Evolutionary conservation across 2,888 invertebrate genomes (phyloP), one percentile per base, ranked within the genome.

Genomic region (Sialis lutaria): DNA sequence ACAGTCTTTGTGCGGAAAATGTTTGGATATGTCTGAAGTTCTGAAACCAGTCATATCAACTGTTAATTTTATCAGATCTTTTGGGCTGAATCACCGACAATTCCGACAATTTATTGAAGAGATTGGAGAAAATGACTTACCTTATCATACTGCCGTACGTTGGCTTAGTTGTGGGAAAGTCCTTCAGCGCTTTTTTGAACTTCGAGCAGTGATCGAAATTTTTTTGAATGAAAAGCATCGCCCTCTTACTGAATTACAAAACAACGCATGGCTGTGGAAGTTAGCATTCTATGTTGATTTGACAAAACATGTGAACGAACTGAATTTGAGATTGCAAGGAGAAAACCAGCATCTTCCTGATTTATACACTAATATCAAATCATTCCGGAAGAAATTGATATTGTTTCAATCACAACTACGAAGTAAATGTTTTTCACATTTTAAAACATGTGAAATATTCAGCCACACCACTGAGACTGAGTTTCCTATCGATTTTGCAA

Each of bases 1-100:
- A n/a, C n/a, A n/a, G n/a, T n/a, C n/a, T n/a, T 54, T 58, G 52
- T 57, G 57, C 54, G 55, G 55, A 53, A 59, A 59, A 57, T 57
- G 50, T 52, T 55, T 58, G 53, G 53, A 57, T 56, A 54, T 57
- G 55, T 57, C 55, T 49, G 53, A 54, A 54, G 56, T 56, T 57
- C 45, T 59, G 44, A 56, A 57, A 51, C 53, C 55, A 55, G 54
- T 55, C 53, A 54, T 56, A 51, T 55, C 54, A 55, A 49, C 46
- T 56, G 55, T 56, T 53, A 57, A 58, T 55, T 56, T 55, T 52
- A 56, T 59, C 57, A 53, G 53, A 54, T 54, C 51, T 13, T 12
- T 30, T 51, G 50, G 44, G 49, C 51, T 53, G 45, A 56, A 54
- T 54, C 53, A 54, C 48, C 52, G 53, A 50, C 52, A 55, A 54